Percentiles rank a stretch among this genome's conserved stretches.
Evolutionary conservation across 30 jellyfish, hydroid and myxozoan species (phyloP).

Genomic region (Chironex yamaguchii): DNA sequence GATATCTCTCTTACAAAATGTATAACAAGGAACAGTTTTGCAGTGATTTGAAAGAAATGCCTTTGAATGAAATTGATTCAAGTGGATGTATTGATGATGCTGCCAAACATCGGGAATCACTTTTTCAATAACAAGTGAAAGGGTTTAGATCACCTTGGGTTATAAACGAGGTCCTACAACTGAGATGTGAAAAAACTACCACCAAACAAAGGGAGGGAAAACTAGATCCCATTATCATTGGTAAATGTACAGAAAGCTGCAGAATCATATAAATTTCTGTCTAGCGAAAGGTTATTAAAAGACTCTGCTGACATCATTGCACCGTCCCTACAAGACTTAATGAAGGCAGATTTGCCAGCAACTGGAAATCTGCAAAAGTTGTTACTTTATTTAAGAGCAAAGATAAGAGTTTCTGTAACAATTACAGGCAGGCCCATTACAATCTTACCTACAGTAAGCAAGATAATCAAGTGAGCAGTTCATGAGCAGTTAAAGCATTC

Average conservation of each 20-base stretch:
- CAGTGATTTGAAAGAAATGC: constrained; percentile 55
- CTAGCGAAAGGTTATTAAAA: constrained; percentile 68
- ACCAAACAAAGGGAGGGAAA: no score
- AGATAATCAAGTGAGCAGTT: not conserved
- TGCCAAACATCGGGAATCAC: constrained; percentile 35
- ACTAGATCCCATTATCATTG: no score
- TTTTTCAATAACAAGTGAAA: constrained; percentile 5
- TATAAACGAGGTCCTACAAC: constrained; percentile 26
- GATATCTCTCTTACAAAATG: constrained; percentile 52
- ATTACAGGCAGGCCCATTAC: not conserved
- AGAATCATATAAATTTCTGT: no score
- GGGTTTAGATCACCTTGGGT: no score
- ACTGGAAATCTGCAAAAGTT: constrained; percentile 67
- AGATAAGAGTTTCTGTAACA: not conserved
- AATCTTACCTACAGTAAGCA: not conserved
- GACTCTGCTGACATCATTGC: constrained; percentile 77
- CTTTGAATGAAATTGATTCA: constrained; percentile 39
- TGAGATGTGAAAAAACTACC: no score
- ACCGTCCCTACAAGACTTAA: constrained; percentile 69
- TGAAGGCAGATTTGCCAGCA: constrained; percentile 42
- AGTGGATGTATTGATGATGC: constrained; percentile 53
- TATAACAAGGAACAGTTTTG: constrained; percentile 40
- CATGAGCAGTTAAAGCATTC: not conserved
- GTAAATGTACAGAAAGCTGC: no score
- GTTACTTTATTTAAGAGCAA: no score